phyloP scores from a whole-genome alignment of 2,797 vertebrate genomes.

The Sebastes kiyomatsui region DNA sequence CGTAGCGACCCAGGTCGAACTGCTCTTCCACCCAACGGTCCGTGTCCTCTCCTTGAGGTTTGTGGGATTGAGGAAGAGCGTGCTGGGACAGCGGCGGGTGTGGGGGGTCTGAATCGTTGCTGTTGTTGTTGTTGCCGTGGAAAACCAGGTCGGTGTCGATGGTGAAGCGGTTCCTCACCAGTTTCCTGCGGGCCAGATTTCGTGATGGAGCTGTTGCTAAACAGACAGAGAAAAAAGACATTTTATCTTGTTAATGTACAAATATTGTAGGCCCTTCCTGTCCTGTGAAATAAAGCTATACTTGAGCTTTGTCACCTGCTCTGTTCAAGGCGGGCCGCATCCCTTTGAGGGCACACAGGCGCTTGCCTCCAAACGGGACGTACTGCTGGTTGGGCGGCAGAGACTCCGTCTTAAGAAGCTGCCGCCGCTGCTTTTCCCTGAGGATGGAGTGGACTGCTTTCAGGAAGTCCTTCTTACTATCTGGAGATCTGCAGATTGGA shows the following conservation, averaged over 20 bases:
- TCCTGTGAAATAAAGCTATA: not conserved
- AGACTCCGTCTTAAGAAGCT: constrained; percentile 94
- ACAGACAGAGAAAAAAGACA: not conserved
- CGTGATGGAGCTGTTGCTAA: constrained; percentile 91
- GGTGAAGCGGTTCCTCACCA: constrained; percentile 93
- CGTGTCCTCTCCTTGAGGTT: constrained; percentile 87
- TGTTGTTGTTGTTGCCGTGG: constrained; percentile 85
- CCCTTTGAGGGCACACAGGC: constrained; percentile 95
- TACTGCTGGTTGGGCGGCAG: constrained; percentile 94
- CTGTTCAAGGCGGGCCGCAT: constrained; percentile 89
- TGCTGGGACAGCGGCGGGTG: constrained; percentile 18
- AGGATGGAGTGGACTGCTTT: constrained; percentile 93
- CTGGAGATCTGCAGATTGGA: constrained; percentile 84
- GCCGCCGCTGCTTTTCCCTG: constrained; percentile 93
- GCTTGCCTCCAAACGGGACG: constrained; percentile 96
- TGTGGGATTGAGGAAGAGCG: constrained; percentile 40
- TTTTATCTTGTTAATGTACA: not conserved
- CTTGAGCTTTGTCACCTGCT: constrained; percentile 85
- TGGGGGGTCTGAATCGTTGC: constrained; percentile 62
- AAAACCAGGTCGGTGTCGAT: constrained; percentile 91
- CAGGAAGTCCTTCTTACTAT: constrained; percentile 94
- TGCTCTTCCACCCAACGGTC: constrained; percentile 97
- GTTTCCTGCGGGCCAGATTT: constrained; percentile 86
- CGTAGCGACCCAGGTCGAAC: constrained; percentile 91
- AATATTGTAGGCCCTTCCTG: not conserved